phyloP scores from a whole-genome alignment of 2,797 vertebrate genomes.

The Mergus octosetaceus region DNA sequence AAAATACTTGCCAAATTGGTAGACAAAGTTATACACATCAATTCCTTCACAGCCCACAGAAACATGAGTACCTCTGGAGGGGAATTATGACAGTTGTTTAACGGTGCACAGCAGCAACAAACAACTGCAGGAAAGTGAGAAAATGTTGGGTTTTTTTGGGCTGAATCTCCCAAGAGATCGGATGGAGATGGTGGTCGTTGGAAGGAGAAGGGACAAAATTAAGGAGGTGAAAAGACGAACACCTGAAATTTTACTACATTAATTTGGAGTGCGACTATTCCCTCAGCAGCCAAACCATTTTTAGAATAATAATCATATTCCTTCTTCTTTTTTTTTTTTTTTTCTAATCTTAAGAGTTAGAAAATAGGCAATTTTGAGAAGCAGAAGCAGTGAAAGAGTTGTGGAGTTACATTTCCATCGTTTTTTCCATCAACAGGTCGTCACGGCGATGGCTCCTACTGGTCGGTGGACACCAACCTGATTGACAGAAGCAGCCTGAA shows the following conservation, averaged over 20 bases:
- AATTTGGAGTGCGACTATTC: neutral
- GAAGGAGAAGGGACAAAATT: neutral
- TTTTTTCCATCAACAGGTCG: constrained; percentile 80
- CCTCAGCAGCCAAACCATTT: neutral
- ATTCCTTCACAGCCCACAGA: neutral
- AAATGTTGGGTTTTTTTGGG: neutral
- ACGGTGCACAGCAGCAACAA: neutral
- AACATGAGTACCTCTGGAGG: neutral
- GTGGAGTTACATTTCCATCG: neutral
- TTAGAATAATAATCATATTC: neutral
- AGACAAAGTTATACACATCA: neutral
- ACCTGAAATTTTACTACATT: neutral
- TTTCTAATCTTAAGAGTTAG: accelerated
- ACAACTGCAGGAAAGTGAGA: neutral
- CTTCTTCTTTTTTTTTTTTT: neutral
- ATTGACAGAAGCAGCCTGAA: constrained; percentile 94
- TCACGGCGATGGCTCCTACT: constrained; percentile 89
- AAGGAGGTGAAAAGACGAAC: neutral
- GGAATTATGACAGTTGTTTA: neutral
- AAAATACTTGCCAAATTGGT: neutral
- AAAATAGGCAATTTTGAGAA: neutral
- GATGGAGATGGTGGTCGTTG: neutral
- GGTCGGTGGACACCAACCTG: constrained; percentile 90
- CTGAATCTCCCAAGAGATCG: too few relatives aligned
- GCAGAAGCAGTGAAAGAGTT: neutral